Evolutionary conservation across 2,113 vertebrate genomes (phyloP).

Genomic region (Pardalotus punctatus): DNA sequence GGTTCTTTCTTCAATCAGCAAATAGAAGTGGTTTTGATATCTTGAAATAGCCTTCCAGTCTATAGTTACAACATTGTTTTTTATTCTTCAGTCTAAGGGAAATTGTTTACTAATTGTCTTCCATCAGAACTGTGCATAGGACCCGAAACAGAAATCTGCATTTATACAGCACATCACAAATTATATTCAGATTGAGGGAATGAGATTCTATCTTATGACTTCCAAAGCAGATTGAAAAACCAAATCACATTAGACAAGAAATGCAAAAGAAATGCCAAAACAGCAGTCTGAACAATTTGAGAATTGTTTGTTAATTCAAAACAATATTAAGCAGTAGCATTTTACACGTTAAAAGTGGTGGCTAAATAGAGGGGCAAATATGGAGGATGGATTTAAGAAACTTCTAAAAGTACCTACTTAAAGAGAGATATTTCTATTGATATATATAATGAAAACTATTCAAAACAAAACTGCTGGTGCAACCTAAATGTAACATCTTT

Average conservation of each 20-base stretch:
- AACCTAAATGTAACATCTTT: not conserved
- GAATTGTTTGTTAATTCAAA: conserved; percentile 34
- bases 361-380: not conserved
- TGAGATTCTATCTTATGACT: not conserved
- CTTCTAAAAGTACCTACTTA: not conserved
- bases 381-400: not conserved
- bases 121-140: not conserved
- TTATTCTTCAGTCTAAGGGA: conserved; percentile 54
- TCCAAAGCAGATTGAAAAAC: conserved; percentile 19
- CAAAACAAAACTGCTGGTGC: not conserved
- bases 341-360: not conserved
- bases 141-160: not conserved
- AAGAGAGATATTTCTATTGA: not conserved
- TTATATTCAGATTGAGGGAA: conserved; percentile 17
- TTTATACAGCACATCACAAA: not conserved
- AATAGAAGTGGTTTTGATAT: conserved; percentile 72
- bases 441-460: not conserved
- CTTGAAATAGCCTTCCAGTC: conserved; percentile 70
- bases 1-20: conserved; percentile 73
- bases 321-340: not conserved
- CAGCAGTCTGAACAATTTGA: not conserved
- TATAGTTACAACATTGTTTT: conserved; percentile 67
- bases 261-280: not conserved
- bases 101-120: conserved; percentile 50
- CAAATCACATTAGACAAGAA: conserved; percentile 25